Evolutionary conservation across 2,797 vertebrate genomes (phyloP).

Genomic region (Coranthus polyacanthus): DNA sequence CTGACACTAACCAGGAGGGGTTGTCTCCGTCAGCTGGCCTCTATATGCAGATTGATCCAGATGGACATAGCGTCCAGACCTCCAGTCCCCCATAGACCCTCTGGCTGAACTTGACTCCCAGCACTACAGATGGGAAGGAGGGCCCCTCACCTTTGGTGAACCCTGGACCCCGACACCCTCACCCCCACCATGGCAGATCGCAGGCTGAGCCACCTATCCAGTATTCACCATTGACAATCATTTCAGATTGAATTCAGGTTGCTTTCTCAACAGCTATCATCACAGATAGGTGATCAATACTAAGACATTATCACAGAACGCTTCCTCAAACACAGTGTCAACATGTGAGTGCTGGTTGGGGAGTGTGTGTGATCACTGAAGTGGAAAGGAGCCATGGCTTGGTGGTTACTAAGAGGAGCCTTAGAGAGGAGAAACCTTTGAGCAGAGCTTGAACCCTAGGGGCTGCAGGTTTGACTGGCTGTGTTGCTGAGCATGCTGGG

Average conservation of each 20-base stretch:
- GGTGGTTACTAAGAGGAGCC: conserved; percentile 53
- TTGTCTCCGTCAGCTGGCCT: conserved; percentile 76
- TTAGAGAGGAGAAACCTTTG: conserved; percentile 72
- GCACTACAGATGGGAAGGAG: conserved; percentile 82
- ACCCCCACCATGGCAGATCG: conserved; percentile 26
- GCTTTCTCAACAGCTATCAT: conserved; percentile 75
- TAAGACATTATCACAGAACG: conserved; percentile 79
- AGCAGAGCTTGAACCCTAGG: conserved; percentile 72
- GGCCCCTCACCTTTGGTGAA: conserved; percentile 82
- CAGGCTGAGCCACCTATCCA: conserved; percentile 53
- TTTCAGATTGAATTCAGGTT: conserved; percentile 77
- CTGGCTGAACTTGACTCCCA: conserved; percentile 88
- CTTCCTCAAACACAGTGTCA: conserved; percentile 83
- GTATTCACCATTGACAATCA: conserved; percentile 65
- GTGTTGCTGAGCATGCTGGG: conserved; percentile 73
- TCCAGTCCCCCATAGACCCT: conserved; percentile 75
- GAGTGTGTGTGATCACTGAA: conserved; percentile 69
- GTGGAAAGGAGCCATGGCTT: conserved; percentile 71
- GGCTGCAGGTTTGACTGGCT: conserved; percentile 68
- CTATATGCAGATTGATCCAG: conserved; percentile 85
- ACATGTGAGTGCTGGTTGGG: conserved; percentile 63
- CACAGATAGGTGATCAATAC: conserved; percentile 84
- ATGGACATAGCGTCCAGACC: conserved; percentile 83
- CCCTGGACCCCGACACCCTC: conserved; percentile 65
- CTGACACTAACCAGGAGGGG: conserved; percentile 57